Base-by-base conservation (phyloP, 1,140 invertebrate genomes). In the Lepidotrigona ventralis region DNA sequence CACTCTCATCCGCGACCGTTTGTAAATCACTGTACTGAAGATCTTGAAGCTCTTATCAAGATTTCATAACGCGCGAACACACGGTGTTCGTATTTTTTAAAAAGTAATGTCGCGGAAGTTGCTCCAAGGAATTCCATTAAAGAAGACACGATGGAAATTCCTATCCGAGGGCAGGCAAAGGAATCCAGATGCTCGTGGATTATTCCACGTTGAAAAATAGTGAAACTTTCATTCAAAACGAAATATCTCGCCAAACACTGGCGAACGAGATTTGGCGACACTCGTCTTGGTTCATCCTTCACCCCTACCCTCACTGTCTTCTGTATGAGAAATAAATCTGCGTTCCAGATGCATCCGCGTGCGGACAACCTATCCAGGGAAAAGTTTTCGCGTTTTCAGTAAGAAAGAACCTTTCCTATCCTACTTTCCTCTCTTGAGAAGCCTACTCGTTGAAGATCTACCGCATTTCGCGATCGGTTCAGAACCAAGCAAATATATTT, bases 291-390 rank as follows among this genome's bases (percentile, higher is more conserved):
- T 9, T 51, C 78, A 17, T 19, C 29, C 51, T 75, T 66, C 79
- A 66, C 39, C 39, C 6, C 0, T 46, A 0, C 39, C 39, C 8
- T 8, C 6, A 46, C 39, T 46, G 39, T 46, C 39, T 46, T 46
- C 39, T 46, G 58, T 75, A 66, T 56, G 79, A 54, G 71, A 75
- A 66, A 81, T 81, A 81, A 81, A 81, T 81, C 79, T 17, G 79
- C 23, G n/a, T 74, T n/a, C 71, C 79, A 81, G 79, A 74, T 66
- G 79, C 58, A 56, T 33, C 73, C 51, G 46, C 39, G 15, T n/a
- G 66, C 71, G 58, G 68, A 54, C 71, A 33, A 54, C 21, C 21
- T 21, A 39, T 75, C 15, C 58, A 6, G 23, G 6, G 23, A 8
- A 75, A 81, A 81, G 71, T 81, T 81, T 81, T 14, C n/a, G 19